Conservation (phyloP, 2,888 invertebrate species). For the Euplexia lucipara region DNA sequence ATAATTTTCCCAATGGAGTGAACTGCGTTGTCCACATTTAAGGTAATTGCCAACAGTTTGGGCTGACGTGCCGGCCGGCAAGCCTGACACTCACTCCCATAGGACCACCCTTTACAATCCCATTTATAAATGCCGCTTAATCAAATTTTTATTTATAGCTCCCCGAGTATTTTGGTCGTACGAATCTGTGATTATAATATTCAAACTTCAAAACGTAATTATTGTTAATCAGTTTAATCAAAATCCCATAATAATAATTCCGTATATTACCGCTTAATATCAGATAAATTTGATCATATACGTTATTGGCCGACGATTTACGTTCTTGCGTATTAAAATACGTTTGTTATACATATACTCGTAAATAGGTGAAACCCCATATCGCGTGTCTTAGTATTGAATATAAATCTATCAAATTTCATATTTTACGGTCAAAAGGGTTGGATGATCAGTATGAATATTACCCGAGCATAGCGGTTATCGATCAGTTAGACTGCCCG, state of each 20-base stretch:
- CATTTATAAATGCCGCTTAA: constrained; percentile 89
- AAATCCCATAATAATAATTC: constrained; percentile 46
- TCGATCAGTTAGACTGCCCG: constrained; percentile 56
- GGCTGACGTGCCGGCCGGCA: constrained; percentile 87
- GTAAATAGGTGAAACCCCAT: constrained; percentile 26
- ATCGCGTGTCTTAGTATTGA: constrained; percentile 54
- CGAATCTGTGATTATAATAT: constrained; percentile 61
- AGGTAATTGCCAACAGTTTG: constrained; percentile 90
- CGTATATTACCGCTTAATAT: constrained; percentile 38
- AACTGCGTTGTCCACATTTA: constrained; percentile 90
- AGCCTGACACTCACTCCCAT: constrained; percentile 86
- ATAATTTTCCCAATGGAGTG: constrained; percentile 87
- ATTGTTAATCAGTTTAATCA: constrained; percentile 59
- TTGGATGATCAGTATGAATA: constrained; percentile 43
- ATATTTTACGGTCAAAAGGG: constrained; percentile 54
- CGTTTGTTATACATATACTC: constrained; percentile 19
- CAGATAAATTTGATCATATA: constrained; percentile 40
- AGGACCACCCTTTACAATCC: constrained; percentile 87
- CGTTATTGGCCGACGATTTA: constrained; percentile 20
- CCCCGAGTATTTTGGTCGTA: constrained; percentile 66
- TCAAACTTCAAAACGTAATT: constrained; percentile 61
- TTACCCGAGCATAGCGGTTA: constrained; percentile 51
- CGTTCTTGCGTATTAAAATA: constrained; percentile 20
- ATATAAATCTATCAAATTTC: constrained; percentile 57
- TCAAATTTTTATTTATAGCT: constrained; percentile 85